Percentiles rank a stretch among this genome's conserved stretches.
Evolutionary conservation across 2,797 vertebrate species (phyloP).

Genomic region (Myripristis jacobus): DNA sequence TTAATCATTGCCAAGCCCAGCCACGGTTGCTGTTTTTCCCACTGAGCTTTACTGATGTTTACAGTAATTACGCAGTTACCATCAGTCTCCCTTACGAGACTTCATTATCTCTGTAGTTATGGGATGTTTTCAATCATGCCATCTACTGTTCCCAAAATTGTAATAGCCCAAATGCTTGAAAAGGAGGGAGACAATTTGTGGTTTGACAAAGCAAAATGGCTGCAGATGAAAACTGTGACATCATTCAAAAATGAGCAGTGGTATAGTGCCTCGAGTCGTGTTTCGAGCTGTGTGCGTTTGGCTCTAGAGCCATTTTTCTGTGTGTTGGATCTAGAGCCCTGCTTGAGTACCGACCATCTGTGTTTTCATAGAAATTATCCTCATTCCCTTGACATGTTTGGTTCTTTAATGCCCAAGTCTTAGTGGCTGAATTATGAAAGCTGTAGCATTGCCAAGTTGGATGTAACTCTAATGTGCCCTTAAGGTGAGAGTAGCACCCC

Average conservation of each 20-base stretch:
- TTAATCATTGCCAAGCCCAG: conserved; percentile 52
- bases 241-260: conserved; percentile 42
- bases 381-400: conserved; percentile 48
- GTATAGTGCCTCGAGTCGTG: conserved; percentile 31
- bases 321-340: conserved; percentile 41
- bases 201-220: conserved; percentile 41
- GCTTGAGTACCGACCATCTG: conserved; percentile 59
- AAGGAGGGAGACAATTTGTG: conserved; percentile 54
- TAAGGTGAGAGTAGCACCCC: conserved; percentile 40
- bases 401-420: conserved; percentile 18
- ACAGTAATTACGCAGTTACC: conserved; percentile 65
- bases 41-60: conserved; percentile 69
- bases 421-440: conserved; percentile 43
- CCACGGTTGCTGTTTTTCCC: conserved; percentile 49
- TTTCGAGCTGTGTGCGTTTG: conserved; percentile 38
- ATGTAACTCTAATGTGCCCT: conserved; percentile 55
- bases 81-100: conserved; percentile 67
- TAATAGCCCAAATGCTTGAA: conserved; percentile 20
- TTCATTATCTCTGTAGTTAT: conserved; percentile 72
- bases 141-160: conserved; percentile 48
- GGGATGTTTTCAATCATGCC: conserved; percentile 56
- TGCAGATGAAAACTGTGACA: conserved; percentile 64
- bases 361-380: conserved; percentile 14
- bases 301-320: conserved; percentile 29
- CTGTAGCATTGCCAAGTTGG: conserved; percentile 48